phyloP scores from a whole-genome alignment of 2,113 vertebrate genomes.

The Protobothrops mucrosquamatus region DNA sequence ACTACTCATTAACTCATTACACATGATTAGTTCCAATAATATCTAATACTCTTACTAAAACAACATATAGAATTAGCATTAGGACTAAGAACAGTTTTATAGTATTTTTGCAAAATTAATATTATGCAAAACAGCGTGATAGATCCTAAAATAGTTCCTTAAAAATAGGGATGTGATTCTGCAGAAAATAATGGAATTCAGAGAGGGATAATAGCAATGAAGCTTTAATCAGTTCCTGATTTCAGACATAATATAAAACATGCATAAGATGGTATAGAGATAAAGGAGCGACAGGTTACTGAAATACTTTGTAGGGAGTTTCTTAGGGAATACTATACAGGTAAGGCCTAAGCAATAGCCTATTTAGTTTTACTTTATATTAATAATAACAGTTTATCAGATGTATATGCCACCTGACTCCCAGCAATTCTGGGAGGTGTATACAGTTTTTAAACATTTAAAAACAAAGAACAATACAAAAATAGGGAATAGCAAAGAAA shows the following conservation, averaged over 20 bases:
- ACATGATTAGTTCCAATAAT: neutral
- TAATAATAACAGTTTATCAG: neutral
- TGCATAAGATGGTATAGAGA: neutral
- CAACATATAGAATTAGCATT: neutral
- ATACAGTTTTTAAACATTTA: neutral
- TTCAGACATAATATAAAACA: neutral
- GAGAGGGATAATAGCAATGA: neutral
- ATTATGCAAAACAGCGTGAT: neutral
- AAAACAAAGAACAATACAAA: neutral
- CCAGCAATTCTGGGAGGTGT: neutral
- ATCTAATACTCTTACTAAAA: neutral
- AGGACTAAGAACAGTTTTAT: neutral
- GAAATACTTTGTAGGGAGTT: neutral
- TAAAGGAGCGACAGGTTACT: neutral
- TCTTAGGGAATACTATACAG: neutral
- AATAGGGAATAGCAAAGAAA: neutral
- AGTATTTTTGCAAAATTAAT: neutral
- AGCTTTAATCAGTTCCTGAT: neutral
- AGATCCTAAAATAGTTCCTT: neutral
- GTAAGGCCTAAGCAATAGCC: neutral
- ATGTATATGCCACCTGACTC: neutral
- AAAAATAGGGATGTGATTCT: neutral
- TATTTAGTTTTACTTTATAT: neutral
- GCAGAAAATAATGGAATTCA: neutral
- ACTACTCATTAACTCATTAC: neutral